A percentile compares a stretch with the other conserved stretches of the same genome.
These are phyloP conservation scores for Aricia agestis DNA, from an alignment of 1,140 invertebrate genomes.

Conservation along the genomic window DNA sequence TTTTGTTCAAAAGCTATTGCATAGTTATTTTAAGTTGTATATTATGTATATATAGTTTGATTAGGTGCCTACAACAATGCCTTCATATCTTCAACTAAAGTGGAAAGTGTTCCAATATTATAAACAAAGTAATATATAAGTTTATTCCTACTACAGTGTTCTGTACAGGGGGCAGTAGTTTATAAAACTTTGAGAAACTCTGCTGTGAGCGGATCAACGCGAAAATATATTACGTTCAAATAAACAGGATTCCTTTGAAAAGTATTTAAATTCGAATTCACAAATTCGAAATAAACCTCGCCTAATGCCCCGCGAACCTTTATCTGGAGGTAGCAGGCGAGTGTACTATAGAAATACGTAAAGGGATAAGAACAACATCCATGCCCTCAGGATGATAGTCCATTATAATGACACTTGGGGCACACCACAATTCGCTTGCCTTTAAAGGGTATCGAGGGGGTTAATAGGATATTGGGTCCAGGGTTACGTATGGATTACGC, in stretches of 20 bases:
- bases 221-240: neutral
- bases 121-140: no score
- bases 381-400: constrained; percentile 33
- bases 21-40: no score
- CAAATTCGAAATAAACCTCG: constrained; percentile 51
- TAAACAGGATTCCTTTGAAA: neutral
- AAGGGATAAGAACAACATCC: constrained; percentile 39
- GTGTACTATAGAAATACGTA: constrained; percentile 28
- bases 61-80: no score
- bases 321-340: constrained; percentile 49
- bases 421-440: constrained; percentile 42
- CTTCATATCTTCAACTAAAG: no score
- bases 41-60: no score
- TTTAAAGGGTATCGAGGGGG: constrained; percentile 25
- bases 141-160: no score
- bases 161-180: no score
- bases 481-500: constrained; percentile 19
- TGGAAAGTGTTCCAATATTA: no score
- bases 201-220: no score
- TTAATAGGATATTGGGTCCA: constrained; percentile 27
- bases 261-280: neutral
- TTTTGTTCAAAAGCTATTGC: no score
- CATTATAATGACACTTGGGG: constrained; percentile 38
- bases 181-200: no score
- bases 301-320: constrained; percentile 49